Percentiles rank a stretch among this genome's conserved stretches.
These are phyloP conservation scores for Parochlus steinenii DNA, from an alignment of 2,888 invertebrate genomes.

Conservation along the genomic window DNA sequence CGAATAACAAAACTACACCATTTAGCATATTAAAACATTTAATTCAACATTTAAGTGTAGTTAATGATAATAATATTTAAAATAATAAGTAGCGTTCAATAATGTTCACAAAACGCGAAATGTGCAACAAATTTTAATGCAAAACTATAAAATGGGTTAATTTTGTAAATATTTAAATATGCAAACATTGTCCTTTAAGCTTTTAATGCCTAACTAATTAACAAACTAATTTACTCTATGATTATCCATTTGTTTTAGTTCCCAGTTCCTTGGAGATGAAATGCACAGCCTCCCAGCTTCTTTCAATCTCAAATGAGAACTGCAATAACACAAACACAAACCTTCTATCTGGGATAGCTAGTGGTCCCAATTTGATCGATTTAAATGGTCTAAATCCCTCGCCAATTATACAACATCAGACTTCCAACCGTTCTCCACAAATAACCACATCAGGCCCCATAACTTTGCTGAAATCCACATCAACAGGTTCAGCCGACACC, in stretches of 20 bases:
- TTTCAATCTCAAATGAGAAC: conserved; percentile 5
- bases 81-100: no score
- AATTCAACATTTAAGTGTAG: no score
- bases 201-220: no score
- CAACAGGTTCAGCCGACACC: conserved; percentile 3
- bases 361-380: conserved; percentile 3
- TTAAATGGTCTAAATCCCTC: conserved; percentile 11
- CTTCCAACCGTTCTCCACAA: conserved; percentile 1
- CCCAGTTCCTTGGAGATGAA: conserved; percentile 13
- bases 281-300: conserved; percentile 7
- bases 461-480: conserved; percentile 1
- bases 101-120: no score
- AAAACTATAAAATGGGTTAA: no score
- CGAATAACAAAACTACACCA: no score
- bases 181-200: no score
- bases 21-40: no score
- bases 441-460: conserved; percentile 1
- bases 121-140: no score
- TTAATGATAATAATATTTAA: no score
- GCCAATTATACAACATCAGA: conserved; percentile 9
- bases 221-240: not conserved
- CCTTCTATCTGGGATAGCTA: conserved; percentile 6
- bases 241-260: conserved; percentile 7
- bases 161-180: no score
- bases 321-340: conserved; percentile 8